Base-by-base conservation (phyloP, 37 sponge, comb jelly and placozoan species). In the Bolinopsis microptera region DNA sequence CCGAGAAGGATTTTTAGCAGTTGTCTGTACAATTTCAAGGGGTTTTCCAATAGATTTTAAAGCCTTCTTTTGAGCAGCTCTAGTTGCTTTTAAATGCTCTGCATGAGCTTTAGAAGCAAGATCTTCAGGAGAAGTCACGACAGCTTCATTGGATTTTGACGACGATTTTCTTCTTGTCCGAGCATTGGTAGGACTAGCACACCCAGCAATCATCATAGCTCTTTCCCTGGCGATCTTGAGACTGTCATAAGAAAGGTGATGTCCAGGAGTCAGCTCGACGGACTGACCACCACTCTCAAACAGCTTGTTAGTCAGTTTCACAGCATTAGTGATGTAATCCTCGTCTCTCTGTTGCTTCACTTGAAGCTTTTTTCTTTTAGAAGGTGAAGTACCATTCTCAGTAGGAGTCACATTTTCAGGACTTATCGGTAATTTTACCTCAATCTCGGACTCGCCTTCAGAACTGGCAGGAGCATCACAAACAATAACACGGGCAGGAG, bases 21-120 rank as follows among this genome's bases (percentile, higher is more conserved):
- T 86, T 40, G 90, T 86, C 24, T 86, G 90, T 0, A 86, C 90
- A 26, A 86, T 86, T 40, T 86, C 90, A 41, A 86, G 61, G 48
- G 90, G 41, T 21, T 36, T 34, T 86, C 38, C 90, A 40, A 41
- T 35, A 26, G 61, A 23, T 41, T 86, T 86, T 13, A 86, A 41
- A 13, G 48, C 32, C 39, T 86, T 86, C 48, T 86, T 86, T 38
- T 86, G 90, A 33, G 90, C 32, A 41, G 90, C 90, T 41, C 90
- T 39, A 21, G 35, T 16, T 26, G 90, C 90, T 41, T 86, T 86
- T 2, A 86, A 13, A 26, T 86, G 90, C 0, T 86, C 90, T 36
- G 35, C 33, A 77, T 77, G 80, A 34, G 80, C 80, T 35, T 77
- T 77, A n/a, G 74, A 8, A 70, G 74, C 74, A 70, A 1, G 25